phyloP scores from a whole-genome alignment of 2,113 vertebrate genomes.

The Geococcyx californianus region DNA sequence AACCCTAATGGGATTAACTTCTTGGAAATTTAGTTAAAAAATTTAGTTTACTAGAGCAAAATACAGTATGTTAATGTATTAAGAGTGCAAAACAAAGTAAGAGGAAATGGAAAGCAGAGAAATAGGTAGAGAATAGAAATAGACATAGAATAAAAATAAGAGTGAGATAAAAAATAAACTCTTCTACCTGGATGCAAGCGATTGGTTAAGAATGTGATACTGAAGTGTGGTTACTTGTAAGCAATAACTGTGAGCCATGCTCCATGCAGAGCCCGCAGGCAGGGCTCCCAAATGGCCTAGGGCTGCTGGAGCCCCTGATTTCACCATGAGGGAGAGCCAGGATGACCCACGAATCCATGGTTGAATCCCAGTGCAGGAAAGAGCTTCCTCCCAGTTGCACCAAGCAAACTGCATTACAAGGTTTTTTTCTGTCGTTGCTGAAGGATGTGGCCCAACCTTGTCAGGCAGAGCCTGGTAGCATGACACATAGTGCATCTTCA shows the following conservation, averaged over 20 bases:
- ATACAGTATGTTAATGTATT: background rate
- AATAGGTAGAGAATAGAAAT: background rate
- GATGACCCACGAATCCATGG: accelerated
- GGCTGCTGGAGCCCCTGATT: background rate
- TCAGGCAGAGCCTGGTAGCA: background rate
- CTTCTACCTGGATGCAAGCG: background rate
- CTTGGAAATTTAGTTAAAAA: background rate
- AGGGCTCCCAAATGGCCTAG: background rate
- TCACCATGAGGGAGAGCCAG: accelerated
- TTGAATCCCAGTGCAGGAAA: background rate
- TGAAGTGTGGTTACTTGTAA: background rate
- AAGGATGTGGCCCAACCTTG: background rate
- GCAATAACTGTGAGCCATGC: background rate
- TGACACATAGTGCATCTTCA: accelerated
- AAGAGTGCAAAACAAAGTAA: background rate
- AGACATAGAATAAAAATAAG: background rate
- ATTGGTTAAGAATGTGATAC: background rate
- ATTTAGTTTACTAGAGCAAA: background rate
- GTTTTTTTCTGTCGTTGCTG: background rate
- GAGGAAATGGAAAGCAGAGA: background rate
- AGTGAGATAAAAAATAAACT: background rate
- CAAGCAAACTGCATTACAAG: background rate
- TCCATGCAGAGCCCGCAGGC: background rate
- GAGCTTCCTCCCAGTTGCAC: background rate
- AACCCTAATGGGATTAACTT: slow-evolving; percentile 19